Conservation (phyloP, 2,797 vertebrate genomes). For the Threskiornis aethiopicus region DNA sequence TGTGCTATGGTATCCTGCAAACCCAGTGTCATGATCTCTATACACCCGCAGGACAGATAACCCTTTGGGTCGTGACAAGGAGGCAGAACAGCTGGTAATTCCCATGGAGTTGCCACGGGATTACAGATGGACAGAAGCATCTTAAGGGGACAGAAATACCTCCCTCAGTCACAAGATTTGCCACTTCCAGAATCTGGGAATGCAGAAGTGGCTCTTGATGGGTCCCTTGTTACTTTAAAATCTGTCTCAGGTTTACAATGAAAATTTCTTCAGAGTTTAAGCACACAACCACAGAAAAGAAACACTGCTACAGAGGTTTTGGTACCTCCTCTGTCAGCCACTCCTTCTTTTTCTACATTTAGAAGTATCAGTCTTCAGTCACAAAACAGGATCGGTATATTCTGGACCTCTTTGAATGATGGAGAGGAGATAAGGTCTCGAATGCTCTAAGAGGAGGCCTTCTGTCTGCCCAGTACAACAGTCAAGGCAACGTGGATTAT, state of each 20-base stretch:
- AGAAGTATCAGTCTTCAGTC: not conserved
- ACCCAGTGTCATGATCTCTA: not conserved
- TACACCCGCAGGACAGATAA: not conserved
- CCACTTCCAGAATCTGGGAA: not conserved
- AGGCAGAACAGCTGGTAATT: not conserved
- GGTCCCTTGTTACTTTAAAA: not conserved
- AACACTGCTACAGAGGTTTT: not conserved
- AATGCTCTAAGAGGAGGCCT: not conserved
- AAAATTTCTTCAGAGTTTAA: not conserved
- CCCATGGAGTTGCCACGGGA: not conserved
- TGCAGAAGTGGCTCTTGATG: not conserved
- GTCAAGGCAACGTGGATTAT: not conserved
- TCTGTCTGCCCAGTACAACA: not conserved
- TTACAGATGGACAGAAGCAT: not conserved
- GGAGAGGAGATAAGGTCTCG: not conserved
- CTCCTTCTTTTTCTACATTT: not conserved
- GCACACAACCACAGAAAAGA: not conserved
- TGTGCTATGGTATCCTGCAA: not conserved
- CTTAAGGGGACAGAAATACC: not conserved
- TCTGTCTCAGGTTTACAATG: not conserved
- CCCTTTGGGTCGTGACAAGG: not conserved
- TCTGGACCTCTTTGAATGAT: not conserved
- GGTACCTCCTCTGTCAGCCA: not conserved
- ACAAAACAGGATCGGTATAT: not conserved
- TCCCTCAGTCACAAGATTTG: not conserved